These are phyloP conservation scores for Cacoxenus indagator DNA, from an alignment of 2,888 invertebrate species.

Conservation along the genomic window DNA sequence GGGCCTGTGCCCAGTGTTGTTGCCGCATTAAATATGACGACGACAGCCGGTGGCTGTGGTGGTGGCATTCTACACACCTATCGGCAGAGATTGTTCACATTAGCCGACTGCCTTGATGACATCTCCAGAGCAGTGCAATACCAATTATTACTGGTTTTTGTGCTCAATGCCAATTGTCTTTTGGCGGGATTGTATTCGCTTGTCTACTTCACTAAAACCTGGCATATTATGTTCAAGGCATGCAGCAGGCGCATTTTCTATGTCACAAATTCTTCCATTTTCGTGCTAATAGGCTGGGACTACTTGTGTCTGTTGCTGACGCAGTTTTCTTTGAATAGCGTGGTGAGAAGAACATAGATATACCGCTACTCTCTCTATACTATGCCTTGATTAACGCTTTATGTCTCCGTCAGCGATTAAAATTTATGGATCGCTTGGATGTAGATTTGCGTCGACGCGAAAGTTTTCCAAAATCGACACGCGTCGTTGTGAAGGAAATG, in stretches of 20 bases:
- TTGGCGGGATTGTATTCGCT: slow-evolving; percentile 52
- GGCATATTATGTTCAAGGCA: slow-evolving; percentile 55
- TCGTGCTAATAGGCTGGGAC: slow-evolving; percentile 58
- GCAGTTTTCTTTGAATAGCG: slow-evolving; percentile 40
- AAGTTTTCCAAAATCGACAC: neutral
- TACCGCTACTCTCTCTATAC: neutral
- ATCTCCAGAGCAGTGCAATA: slow-evolving; percentile 44
- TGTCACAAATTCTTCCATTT: slow-evolving; percentile 56
- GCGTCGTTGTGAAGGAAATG: slow-evolving; percentile 31
- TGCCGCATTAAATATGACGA: slow-evolving; percentile 12
- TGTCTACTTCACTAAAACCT: slow-evolving; percentile 53
- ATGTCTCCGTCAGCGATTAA: neutral
- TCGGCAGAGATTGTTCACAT: slow-evolving; percentile 35
- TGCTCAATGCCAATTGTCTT: slow-evolving; percentile 59
- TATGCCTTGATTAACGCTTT: neutral
- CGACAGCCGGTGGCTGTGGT: neutral
- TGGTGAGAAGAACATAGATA: slow-evolving; percentile 46
- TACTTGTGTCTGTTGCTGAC: slow-evolving; percentile 53
- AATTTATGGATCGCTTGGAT: neutral
- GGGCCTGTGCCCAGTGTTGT: slow-evolving; percentile 12
- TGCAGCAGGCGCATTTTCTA: slow-evolving; percentile 54
- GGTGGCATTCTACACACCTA: slow-evolving; percentile 29
- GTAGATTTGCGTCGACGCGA: neutral
- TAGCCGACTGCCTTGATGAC: slow-evolving; percentile 31
- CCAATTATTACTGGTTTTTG: slow-evolving; percentile 52